Evolutionary conservation across 2,113 vertebrate genomes (phyloP).

Genomic region (Sinocyclocheilus grahami): DNA sequence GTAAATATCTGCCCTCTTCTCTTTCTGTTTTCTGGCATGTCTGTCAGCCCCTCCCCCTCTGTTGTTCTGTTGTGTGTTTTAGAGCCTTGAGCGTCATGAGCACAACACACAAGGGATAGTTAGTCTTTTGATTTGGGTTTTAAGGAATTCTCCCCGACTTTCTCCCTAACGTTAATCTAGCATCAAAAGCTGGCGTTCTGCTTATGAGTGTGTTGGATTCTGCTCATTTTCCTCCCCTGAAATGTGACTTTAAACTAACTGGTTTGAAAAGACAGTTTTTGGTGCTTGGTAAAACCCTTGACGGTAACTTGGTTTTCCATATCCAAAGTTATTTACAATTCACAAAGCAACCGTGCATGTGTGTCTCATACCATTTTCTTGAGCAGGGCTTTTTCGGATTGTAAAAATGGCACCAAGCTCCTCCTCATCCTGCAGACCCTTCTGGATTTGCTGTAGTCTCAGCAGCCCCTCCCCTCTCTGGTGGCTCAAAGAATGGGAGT

Average conservation of each 20-base stretch:
- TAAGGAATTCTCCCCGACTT: slow-evolving; percentile 1
- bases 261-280: background rate
- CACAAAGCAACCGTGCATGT: slow-evolving; percentile 77
- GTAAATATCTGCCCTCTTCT: slow-evolving; percentile 53
- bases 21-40: slow-evolving; percentile 19
- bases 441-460: slow-evolving; percentile 89
- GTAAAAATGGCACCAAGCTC: slow-evolving; percentile 96
- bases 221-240: background rate
- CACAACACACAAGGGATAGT: slow-evolving; percentile 31
- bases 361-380: slow-evolving; percentile 64
- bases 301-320: slow-evolving; percentile 65
- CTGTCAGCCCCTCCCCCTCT: slow-evolving; percentile 38
- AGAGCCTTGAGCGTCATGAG: slow-evolving; percentile 16
- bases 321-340: background rate
- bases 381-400: slow-evolving; percentile 75
- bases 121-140: slow-evolving; percentile 23
- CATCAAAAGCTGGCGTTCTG: slow-evolving; percentile 5
- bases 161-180: slow-evolving; percentile 21
- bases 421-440: slow-evolving; percentile 85
- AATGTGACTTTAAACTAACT: background rate
- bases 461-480: slow-evolving; percentile 93
- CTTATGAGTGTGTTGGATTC: background rate
- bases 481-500: slow-evolving; percentile 93
- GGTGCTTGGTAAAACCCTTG: background rate
- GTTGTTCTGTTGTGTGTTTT: slow-evolving; percentile 35